Evolutionary conservation across 2,113 vertebrate genomes (phyloP).

Genomic region (Nymphicus hollandicus): DNA sequence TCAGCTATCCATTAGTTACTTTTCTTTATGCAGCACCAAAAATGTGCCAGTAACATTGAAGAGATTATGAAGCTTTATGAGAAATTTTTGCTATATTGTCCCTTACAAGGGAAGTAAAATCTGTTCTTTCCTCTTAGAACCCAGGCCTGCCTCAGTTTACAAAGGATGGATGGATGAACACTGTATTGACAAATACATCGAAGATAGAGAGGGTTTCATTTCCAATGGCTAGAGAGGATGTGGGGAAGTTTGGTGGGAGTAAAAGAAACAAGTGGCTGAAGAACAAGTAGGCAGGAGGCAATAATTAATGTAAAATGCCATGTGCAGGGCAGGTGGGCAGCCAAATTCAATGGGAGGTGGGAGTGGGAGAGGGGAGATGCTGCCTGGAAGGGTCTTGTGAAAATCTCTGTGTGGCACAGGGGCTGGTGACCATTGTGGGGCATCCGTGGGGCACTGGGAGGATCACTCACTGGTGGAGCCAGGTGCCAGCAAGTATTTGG

Average conservation of each 20-base stretch:
- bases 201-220: not conserved
- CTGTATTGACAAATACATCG: not conserved
- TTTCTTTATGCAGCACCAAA: not conserved
- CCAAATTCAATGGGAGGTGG: not conserved
- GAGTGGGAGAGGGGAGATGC: not conserved
- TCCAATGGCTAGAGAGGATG: not conserved
- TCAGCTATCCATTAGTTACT: not conserved
- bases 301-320: not conserved
- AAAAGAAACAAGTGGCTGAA: not conserved
- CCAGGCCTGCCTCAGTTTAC: not conserved
- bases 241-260: rapidly evolving
- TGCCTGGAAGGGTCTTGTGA: not conserved
- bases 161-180: not conserved
- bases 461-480: not conserved
- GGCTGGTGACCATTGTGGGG: not conserved
- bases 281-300: not conserved
- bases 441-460: not conserved
- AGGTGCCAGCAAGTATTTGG: not conserved
- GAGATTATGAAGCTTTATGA: not conserved
- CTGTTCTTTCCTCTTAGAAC: not conserved
- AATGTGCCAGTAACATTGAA: not conserved
- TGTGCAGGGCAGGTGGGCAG: not conserved
- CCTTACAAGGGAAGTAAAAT: not conserved
- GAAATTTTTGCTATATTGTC: not conserved
- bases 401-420: not conserved